Evolutionary conservation across 2,113 vertebrate species (phyloP), one percentile per base, ranked within the genome.

Genomic region (Hippopotamus amphibius): DNA sequence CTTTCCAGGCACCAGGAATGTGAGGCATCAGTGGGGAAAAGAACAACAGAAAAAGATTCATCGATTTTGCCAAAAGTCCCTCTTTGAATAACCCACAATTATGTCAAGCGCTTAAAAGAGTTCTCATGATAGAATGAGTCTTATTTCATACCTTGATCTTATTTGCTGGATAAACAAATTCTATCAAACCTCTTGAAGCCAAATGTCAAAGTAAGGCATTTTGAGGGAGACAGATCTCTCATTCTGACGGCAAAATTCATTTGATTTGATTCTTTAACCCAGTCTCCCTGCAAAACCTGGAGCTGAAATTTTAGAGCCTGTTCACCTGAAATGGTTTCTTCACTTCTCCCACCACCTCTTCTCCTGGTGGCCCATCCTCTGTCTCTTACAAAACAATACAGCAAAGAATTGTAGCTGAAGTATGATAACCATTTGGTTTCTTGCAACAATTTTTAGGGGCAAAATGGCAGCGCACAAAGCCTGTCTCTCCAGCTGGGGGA

Each of bases 121-220:
- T 57, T 69, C 61, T 66, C 24, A 5, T 0, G 43, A 61, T 72
- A 48, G 57, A 71, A 41, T 3, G 77, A 68, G 21, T 37, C 76
- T 72, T 43, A 43, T 66, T 88, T 71, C 82, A 88, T 50, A 57
- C 65, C 89, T 82, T 33, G 71, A 59, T 89, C 71, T 86, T 92
- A 66, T 93, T 88, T 93, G 90, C 94, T 81, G 26, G 83, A 81
- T 97, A 97, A 98, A 98, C 19, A 95, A 96, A 88, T 96, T 96
- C 97, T 97, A 92, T 97, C 98, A 93, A 57, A 97, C 88, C 95
- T 90, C 97, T 93, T 2, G 24, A 97, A 98, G 95, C 74, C 81
- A 21, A 89, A 93, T 98, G 97, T 98, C 96, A 98, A 97, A 98
- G 98, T 96, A 95, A 97, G 96, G 90, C 87, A n/a, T 93, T 72